Evolutionary conservation across 2,797 vertebrate genomes (phyloP).

Genomic region (Coracias cyanogaster): DNA sequence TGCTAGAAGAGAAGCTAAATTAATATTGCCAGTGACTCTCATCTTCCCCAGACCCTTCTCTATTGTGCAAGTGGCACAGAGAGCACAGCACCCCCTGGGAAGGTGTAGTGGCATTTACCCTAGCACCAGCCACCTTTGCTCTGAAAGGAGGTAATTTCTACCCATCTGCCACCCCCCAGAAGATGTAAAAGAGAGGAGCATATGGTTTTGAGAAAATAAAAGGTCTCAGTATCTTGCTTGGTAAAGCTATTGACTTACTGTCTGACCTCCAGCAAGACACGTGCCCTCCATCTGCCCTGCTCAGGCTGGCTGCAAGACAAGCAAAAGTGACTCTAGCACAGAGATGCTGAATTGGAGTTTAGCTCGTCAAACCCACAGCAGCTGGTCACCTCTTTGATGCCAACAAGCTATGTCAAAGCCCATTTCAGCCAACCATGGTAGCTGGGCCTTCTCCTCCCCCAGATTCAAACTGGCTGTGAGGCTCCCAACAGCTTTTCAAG

Average conservation of each 20-base stretch:
- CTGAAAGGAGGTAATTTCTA: constrained; percentile 2
- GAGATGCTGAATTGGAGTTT: constrained; percentile 27
- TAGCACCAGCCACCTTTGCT: not conserved
- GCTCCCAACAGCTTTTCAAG: not conserved
- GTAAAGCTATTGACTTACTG: constrained; percentile 57
- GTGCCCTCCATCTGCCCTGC: constrained; percentile 32
- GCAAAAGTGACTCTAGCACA: not conserved
- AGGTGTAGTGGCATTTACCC: not conserved
- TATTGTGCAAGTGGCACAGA: not conserved
- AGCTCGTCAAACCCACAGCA: constrained; percentile 37
- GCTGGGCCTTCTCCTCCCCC: not conserved
- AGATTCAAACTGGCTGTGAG: not conserved
- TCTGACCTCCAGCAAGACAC: constrained; percentile 47
- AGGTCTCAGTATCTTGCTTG: not conserved
- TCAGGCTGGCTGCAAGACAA: not conserved
- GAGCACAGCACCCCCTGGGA: not conserved
- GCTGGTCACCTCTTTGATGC: constrained; percentile 4
- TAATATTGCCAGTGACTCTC: not conserved
- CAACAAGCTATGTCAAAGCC: not conserved
- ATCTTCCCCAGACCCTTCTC: not conserved
- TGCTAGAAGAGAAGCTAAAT: not conserved
- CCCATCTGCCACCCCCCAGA: constrained; percentile 22
- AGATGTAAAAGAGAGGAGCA: constrained; percentile 35
- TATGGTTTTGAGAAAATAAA: constrained; percentile 50
- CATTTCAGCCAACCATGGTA: not conserved